phyloP scores from a whole-genome alignment of 2,113 vertebrate species.

The Chaenogobius annularis region DNA sequence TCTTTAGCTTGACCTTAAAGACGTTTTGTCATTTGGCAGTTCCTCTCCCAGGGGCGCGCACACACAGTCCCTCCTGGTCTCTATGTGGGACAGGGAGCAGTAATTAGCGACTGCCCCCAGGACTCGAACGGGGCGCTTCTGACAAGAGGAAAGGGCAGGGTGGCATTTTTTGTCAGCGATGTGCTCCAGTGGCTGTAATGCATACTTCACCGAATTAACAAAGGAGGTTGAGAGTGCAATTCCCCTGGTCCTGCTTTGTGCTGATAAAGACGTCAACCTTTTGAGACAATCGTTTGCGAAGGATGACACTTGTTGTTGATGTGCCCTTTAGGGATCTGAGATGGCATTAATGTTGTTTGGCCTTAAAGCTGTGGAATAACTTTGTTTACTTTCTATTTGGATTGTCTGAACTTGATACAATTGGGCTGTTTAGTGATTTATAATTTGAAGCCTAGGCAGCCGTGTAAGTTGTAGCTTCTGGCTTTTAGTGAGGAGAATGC shows the following conservation, averaged over 20 bases:
- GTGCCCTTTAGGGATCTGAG: slow-evolving; percentile 33
- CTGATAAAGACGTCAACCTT: slow-evolving; percentile 66
- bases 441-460: slow-evolving; percentile 28
- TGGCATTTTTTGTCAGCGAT: slow-evolving; percentile 73
- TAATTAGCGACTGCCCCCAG: slow-evolving; percentile 73
- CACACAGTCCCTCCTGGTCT: slow-evolving; percentile 17
- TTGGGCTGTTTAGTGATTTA: not conserved
- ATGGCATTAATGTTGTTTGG: slow-evolving; percentile 58
- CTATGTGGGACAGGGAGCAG: slow-evolving; percentile 54
- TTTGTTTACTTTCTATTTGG: not conserved
- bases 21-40: slow-evolving; percentile 46
- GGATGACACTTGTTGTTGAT: slow-evolving; percentile 31
- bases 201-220: slow-evolving; percentile 65
- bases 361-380: slow-evolving; percentile 30
- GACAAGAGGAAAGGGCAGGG: slow-evolving; percentile 75
- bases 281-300: slow-evolving; percentile 46
- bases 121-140: slow-evolving; percentile 63
- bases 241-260: slow-evolving; percentile 47
- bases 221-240: slow-evolving; percentile 65
- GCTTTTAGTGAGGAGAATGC: not conserved
- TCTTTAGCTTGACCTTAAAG: slow-evolving; percentile 58
- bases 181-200: slow-evolving; percentile 41
- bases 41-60: slow-evolving; percentile 10
- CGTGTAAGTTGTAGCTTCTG: slow-evolving; percentile 16
- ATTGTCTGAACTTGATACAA: not conserved